These are phyloP conservation scores for Eulemur mongoz DNA, from an alignment of 2,797 vertebrate species.

Conservation along the genomic window DNA sequence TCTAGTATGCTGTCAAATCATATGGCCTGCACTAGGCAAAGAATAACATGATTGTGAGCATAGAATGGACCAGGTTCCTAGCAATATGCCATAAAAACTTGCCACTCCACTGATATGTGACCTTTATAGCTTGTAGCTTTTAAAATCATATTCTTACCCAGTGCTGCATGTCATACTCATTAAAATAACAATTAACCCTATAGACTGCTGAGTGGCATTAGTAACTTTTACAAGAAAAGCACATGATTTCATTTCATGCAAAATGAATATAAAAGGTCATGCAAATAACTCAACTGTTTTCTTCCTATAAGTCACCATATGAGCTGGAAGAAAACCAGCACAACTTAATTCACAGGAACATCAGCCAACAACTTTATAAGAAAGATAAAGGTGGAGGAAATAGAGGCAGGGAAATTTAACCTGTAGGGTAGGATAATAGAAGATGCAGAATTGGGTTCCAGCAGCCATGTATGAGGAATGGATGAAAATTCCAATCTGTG, in stretches of 20 bases:
- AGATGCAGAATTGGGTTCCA: not conserved
- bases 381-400: constrained; percentile 35
- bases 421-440: not conserved
- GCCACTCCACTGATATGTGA: constrained; percentile 72
- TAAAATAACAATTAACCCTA: constrained; percentile 80
- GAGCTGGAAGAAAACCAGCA: constrained; percentile 57
- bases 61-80: constrained; percentile 51
- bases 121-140: constrained; percentile 72
- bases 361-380: constrained; percentile 46
- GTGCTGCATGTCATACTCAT: constrained; percentile 70
- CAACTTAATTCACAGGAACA: constrained; percentile 57
- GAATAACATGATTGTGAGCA: constrained; percentile 66
- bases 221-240: constrained; percentile 67
- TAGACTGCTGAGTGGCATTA: constrained; percentile 57
- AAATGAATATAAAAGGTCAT: constrained; percentile 75
- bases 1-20: constrained; percentile 55
- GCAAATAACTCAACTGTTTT: constrained; percentile 73
- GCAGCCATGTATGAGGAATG: not conserved
- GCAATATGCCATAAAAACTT: constrained; percentile 68
- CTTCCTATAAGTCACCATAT: constrained; percentile 59
- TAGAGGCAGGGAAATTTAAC: not conserved
- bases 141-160: constrained; percentile 67
- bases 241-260: constrained; percentile 74
- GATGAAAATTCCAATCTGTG: not conserved
- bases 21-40: constrained; percentile 25